Evolutionary conservation across 1,140 invertebrate species (phyloP).

Genomic region (Drosophila asahinai): DNA sequence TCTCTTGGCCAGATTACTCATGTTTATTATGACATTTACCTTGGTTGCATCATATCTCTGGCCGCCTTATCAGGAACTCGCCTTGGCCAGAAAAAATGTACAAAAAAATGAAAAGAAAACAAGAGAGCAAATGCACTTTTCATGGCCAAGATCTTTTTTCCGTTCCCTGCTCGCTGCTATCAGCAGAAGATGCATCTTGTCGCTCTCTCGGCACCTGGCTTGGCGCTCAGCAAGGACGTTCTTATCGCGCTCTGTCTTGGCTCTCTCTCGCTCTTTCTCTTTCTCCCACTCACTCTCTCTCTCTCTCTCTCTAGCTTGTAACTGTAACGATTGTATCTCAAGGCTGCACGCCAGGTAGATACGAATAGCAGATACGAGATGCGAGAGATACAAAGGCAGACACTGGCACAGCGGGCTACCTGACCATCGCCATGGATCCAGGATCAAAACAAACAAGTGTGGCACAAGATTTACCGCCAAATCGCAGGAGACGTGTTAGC

Average conservation of each 20-base stretch:
- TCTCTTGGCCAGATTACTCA: not conserved
- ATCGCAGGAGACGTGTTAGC: slow-evolving; percentile 23
- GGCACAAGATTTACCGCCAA: slow-evolving; percentile 59
- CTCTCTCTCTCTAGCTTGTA: slow-evolving; percentile 28
- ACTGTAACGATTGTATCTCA: slow-evolving; percentile 71
- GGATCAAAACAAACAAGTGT: slow-evolving; percentile 57
- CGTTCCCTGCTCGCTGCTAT: slow-evolving; percentile 7
- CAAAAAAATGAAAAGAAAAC: not conserved
- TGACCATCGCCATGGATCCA: slow-evolving; percentile 25
- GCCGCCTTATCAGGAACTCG: slow-evolving; percentile 21
- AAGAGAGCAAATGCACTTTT: slow-evolving; percentile 23
- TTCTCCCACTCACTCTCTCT: not conserved
- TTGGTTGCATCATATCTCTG: slow-evolving; percentile 12
- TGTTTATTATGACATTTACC: slow-evolving; percentile 10
- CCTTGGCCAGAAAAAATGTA: slow-evolving; percentile 5
- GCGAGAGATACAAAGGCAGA: slow-evolving; percentile 9
- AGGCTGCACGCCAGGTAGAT: slow-evolving; percentile 70
- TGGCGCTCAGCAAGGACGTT: slow-evolving; percentile 48
- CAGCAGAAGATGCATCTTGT: slow-evolving; percentile 17
- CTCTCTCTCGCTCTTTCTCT: slow-evolving; percentile 2
- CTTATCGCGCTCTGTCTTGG: slow-evolving; percentile 8
- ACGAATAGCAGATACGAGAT: slow-evolving; percentile 9
- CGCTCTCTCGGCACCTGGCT: slow-evolving; percentile 9
- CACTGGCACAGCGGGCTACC: slow-evolving; percentile 49
- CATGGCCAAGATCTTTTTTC: slow-evolving; percentile 34